Evolutionary conservation across 2,797 vertebrate species (phyloP), one percentile per base, ranked within the genome.

Genomic region (Notamacropus eugenii): DNA sequence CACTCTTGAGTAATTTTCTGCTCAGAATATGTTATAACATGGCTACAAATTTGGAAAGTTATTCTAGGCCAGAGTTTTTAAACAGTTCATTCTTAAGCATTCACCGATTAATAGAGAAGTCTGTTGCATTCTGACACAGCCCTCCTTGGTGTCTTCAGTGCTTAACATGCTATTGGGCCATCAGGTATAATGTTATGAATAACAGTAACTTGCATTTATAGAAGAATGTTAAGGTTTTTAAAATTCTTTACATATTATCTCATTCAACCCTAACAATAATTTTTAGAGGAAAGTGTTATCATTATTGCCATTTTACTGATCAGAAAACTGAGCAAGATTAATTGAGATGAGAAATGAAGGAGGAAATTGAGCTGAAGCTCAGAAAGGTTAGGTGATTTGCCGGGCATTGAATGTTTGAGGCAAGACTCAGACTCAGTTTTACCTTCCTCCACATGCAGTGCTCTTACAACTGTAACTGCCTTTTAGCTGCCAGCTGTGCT

Each of bases 1-100:
- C 93, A 94, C 59, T 96, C 22, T 74, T 74, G 67, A 82, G 1
- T 59, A 22, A 34, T 91, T 92, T 91, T 82, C n/a, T 82, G n/a
- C 29, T 91, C 24, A 92, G 3, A 16, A 1, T 92, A 3, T 92
- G 57, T 54, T 55, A n/a, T 28, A 50, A 91, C 92, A 74, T 82
- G 91, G 93, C n/a, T 96, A 82, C 1, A 93, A 96, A 67, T 93
- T n/a, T 54, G 54, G 93, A 93, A 58, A 46, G 22, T 93, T 29
- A 34, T 54, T 67, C 14, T 93, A n/a, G 31, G 90, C 14, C 40
- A 56, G 29, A 90, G 12, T 11, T 91, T 96, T 92, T 34, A n/a
- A 74, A 67, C 2, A 19, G n/a, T 19, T 74, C 67, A 19, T 8
- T 74, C 67, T 19, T 8, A 82, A 82, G 40, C 19, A 82, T 9